phyloP scores from a whole-genome alignment of 2,797 vertebrate genomes.

The Brotogeris chrysoptera region DNA sequence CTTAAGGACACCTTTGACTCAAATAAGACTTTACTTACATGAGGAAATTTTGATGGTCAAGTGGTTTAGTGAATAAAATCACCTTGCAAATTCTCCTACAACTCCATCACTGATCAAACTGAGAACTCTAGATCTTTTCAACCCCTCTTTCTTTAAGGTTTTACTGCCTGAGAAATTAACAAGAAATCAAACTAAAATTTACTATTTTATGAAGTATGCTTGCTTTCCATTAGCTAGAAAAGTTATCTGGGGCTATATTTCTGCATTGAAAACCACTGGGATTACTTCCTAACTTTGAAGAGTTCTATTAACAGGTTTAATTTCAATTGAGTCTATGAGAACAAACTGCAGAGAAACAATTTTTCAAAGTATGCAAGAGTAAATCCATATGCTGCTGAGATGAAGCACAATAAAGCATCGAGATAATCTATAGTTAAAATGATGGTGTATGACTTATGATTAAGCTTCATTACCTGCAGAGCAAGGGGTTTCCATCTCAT shows the following conservation, averaged over 20 bases:
- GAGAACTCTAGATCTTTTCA: neutral
- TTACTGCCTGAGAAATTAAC: neutral
- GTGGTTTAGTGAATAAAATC: neutral
- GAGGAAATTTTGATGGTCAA: neutral
- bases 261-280: constrained; percentile 1
- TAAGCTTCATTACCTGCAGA: constrained; percentile 88
- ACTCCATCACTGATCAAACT: neutral
- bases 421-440: constrained; percentile 81
- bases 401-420: constrained; percentile 83
- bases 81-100: neutral
- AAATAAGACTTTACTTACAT: neutral
- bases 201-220: neutral
- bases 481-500: constrained; percentile 90
- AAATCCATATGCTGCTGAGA: constrained; percentile 81
- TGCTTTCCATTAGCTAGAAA: neutral
- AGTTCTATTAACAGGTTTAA: constrained; percentile 42
- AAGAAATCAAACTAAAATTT: constrained; percentile 11
- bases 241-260: constrained; percentile 8
- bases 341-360: constrained; percentile 74
- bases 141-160: neutral
- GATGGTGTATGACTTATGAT: constrained; percentile 87
- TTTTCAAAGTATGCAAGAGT: constrained; percentile 77
- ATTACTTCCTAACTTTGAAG: constrained; percentile 47
- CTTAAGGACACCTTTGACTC: neutral
- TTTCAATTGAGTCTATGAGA: constrained; percentile 64